Base-by-base conservation (phyloP, 2,888 invertebrate genomes). In the Drosophila nigricruria region DNA sequence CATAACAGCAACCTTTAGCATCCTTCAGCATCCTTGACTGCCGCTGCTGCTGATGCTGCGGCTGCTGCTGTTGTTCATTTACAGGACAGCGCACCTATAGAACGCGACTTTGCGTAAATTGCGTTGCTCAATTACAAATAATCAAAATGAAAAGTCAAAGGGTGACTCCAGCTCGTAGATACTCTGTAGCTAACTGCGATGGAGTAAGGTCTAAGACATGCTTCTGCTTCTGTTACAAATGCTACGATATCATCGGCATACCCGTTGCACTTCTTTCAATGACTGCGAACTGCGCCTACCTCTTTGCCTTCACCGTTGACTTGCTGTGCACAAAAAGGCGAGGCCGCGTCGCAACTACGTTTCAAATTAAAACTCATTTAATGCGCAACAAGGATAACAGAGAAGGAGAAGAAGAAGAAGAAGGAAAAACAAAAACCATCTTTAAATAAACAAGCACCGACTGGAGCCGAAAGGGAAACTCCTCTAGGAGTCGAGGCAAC, bases 341-440 rank as follows among this genome's bases (percentile, higher is more conserved):
- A 18, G 40, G 27, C 27, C 43, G 34, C 66, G 34, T 70, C 58
- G 70, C 65, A 70, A 80, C 79, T 88, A 79, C 86, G 86, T 78
- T 78, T 81, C 81, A 86, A 81, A 86, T 85, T 88, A 80, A 88
- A 88, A 74, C 81, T 71, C 86, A 88, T 86, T 86, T 86, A 88
- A 79, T 77, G 76, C 88, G 77, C 81, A 79, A 70, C 82, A 80
- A 63, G 64, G 61, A 63, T 25, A 68, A 69, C 66, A 74, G 64
- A n/a, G n/a, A n/a, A n/a, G n/a, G n/a, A n/a, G 52, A 30, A 12
- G n/a, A n/a, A 25, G 47, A 47, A 27, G 45, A n/a, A 5, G n/a
- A 8, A 5, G 34, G 5, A 14, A 14, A 23, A 20, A 6, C 4
- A 34, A 18, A 38, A 20, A 57, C 62, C 63, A 34, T 57, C 71